phyloP scores from a whole-genome alignment of 2,113 vertebrate species.

The Cephalopholis sonnerati region DNA sequence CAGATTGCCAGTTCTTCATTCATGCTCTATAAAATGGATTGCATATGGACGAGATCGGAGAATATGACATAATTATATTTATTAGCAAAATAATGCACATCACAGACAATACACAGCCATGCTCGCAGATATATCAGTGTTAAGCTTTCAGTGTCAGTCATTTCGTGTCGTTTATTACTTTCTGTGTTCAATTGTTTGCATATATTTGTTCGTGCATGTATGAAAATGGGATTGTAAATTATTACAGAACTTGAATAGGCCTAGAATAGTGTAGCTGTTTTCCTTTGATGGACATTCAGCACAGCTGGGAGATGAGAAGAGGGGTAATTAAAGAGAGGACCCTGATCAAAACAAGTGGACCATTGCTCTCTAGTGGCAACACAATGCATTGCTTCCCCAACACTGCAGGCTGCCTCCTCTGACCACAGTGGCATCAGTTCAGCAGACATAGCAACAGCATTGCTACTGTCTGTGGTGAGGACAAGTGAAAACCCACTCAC shows the following conservation, averaged over 20 bases:
- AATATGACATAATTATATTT: neutral
- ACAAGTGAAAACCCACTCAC: conserved; percentile 51
- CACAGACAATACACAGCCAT: neutral
- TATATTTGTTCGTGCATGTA: neutral
- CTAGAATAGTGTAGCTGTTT: conserved; percentile 5
- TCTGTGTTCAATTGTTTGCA: neutral
- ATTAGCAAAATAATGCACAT: conserved; percentile 8
- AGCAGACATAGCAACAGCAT: conserved; percentile 50
- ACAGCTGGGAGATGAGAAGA: conserved; percentile 21
- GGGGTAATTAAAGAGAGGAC: conserved; percentile 11
- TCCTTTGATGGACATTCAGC: conserved; percentile 9
- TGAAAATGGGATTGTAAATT: neutral
- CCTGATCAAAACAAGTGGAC: conserved; percentile 42
- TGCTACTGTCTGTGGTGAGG: conserved; percentile 52
- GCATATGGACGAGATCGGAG: neutral
- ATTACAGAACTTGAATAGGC: neutral
- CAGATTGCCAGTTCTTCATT: conserved; percentile 8
- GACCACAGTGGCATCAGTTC: conserved; percentile 24
- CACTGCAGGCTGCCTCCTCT: conserved; percentile 27
- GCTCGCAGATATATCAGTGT: neutral
- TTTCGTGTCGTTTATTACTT: neutral
- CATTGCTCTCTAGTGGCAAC: conserved; percentile 77
- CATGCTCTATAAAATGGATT: neutral
- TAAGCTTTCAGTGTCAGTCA: neutral
- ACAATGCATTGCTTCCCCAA: conserved; percentile 15